Base-by-base conservation (phyloP, 2,113 vertebrate genomes). In the Xenus cinereus region DNA sequence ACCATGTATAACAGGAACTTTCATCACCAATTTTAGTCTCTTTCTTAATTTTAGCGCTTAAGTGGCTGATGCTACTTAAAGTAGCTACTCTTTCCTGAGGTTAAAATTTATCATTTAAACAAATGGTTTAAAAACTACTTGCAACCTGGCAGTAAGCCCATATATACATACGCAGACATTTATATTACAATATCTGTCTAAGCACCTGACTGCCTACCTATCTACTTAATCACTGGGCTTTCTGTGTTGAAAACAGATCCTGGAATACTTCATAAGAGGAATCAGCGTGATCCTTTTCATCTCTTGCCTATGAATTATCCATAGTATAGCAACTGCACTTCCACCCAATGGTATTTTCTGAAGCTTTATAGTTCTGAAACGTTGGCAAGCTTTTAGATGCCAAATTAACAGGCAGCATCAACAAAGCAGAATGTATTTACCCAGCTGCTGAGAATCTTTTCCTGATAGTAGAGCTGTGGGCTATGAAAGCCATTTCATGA, bases 351-450 rank as follows among this genome's bases (percentile, higher is more conserved):
- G 33, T 80, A 84, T 96, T 97, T 95, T 80, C 59, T 87, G 72
- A 83, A 87, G 73, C 95, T 90, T 96, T 94, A 63, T 71, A 62
- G 32, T 84, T 84, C 76, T 77, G 3, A 80, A 76, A 91, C 1
- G 0, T 43, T 80, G 62, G 37, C 45, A 89, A 86, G 46, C 63
- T 72, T 72, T 94, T 78, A 93, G 84, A 90, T 93, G 67, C 67
- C 91, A 95, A 94, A 81, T 94, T 96, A 93, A 75, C 48, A 76
- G 62, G 62, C 68, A 95, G 45, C 75, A 71, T 95, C 90, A 95
- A 83, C 84, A 96, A 91, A 96, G 78, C 60, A 94, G 53, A 79
- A 84, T 74, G 12, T 82, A 95, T 96, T 96, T 97, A 96, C 87
- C 43, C 89, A 96, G 88, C 79, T 84, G 88, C 59, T 91, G 73